phyloP scores from a whole-genome alignment of 92 coral and sea anemone genomes.

The Hydrozoanthus gracilis region DNA sequence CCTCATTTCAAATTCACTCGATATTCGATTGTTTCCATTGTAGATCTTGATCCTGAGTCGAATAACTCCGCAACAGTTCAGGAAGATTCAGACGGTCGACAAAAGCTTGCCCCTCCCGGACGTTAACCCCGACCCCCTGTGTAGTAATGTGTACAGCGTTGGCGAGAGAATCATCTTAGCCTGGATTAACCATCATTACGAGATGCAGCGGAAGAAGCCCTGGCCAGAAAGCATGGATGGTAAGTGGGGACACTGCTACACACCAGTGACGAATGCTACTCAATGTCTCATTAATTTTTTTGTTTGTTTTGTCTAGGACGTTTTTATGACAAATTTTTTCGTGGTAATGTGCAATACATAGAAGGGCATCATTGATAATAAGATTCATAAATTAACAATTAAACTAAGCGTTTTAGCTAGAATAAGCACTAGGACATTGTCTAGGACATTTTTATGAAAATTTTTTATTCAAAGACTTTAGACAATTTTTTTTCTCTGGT shows the following conservation, averaged over 20 bases:
- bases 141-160: slow-evolving; percentile 95
- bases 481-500: neutral
- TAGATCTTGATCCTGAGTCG: slow-evolving; percentile 93
- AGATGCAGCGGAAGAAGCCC: slow-evolving; percentile 74
- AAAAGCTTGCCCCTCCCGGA: slow-evolving; percentile 69
- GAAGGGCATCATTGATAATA: too few species aligned
- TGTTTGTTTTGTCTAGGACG: too few species aligned
- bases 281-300: neutral
- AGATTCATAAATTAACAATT: too few species aligned
- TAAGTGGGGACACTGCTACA: slow-evolving; percentile 13
- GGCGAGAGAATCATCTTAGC: slow-evolving; percentile 93
- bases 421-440: too few species aligned
- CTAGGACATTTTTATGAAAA: too few species aligned
- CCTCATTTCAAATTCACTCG: too few species aligned
- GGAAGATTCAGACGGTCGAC: slow-evolving; percentile 80
- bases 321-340: too few species aligned
- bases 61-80: slow-evolving; percentile 96
- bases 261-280: neutral
- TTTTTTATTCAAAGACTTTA: too few species aligned
- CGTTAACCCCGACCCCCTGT: slow-evolving; percentile 90
- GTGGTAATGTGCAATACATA: too few species aligned
- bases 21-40: neutral
- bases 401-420: too few species aligned
- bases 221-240: slow-evolving; percentile 94
- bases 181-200: slow-evolving; percentile 97